phyloP scores from a whole-genome alignment of 2,888 invertebrate genomes.

The Junonia oenone region DNA sequence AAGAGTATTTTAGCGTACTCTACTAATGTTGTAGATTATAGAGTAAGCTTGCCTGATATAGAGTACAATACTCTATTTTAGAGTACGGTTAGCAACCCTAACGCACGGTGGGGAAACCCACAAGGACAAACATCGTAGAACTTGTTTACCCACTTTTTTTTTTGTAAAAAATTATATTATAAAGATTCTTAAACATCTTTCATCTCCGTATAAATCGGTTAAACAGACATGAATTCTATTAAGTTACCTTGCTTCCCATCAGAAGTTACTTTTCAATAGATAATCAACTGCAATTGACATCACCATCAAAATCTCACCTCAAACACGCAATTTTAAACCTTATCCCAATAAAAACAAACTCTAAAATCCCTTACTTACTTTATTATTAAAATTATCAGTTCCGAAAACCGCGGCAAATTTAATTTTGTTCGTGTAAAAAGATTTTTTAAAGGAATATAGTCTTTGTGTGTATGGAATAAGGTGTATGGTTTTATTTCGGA shows the following conservation, averaged over 20 bases:
- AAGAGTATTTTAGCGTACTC: too few relatives aligned
- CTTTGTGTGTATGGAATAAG: neutral
- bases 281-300: slow-evolving; percentile 2
- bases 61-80: too few relatives aligned
- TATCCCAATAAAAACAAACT: neutral
- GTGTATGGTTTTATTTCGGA: neutral
- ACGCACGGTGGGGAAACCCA: too few relatives aligned
- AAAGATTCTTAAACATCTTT: too few relatives aligned
- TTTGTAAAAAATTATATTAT: too few relatives aligned
- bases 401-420: neutral
- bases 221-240: neutral
- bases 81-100: too few relatives aligned
- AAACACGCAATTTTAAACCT: neutral
- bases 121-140: too few relatives aligned
- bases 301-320: neutral
- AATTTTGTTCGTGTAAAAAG: neutral
- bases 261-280: neutral
- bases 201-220: too few relatives aligned
- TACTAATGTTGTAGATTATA: too few relatives aligned
- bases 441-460: neutral
- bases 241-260: neutral
- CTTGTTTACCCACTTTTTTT: too few relatives aligned
- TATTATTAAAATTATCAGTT: neutral
- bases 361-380: neutral
- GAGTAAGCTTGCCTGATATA: too few relatives aligned